These are phyloP conservation scores for Podotricha telesiphe DNA, from an alignment of 2,888 invertebrate species.

Conservation along the genomic window DNA sequence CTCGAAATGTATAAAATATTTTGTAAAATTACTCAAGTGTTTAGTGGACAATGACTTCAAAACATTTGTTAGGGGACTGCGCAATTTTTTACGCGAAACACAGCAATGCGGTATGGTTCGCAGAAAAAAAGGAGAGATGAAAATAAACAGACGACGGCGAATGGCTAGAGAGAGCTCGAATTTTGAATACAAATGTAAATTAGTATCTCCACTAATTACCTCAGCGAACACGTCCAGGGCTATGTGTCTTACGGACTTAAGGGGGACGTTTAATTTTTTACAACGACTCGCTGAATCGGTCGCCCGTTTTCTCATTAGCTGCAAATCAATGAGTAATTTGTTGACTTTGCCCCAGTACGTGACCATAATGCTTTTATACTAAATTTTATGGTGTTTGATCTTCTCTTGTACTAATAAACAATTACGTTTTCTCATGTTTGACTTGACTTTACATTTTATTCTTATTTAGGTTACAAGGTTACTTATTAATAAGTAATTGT, in stretches of 20 bases:
- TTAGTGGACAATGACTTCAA: constrained; percentile 65
- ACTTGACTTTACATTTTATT: constrained; percentile 15
- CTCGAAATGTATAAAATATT: constrained; percentile 31
- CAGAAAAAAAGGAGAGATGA: constrained; percentile 75
- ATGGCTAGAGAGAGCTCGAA: constrained; percentile 81
- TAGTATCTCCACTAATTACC: constrained; percentile 84
- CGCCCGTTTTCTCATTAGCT: constrained; percentile 72
- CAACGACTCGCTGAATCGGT: constrained; percentile 67
- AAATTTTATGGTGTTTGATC: constrained; percentile 35
- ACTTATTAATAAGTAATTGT: not conserved
- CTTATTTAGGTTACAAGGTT: not conserved
- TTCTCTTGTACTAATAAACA: constrained; percentile 18
- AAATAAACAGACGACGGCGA: constrained; percentile 82
- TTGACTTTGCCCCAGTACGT: constrained; percentile 45
- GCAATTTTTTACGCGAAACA: constrained; percentile 82
- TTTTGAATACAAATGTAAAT: constrained; percentile 85
- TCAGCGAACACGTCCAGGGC: constrained; percentile 77
- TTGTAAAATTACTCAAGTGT: constrained; percentile 51
- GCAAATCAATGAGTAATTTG: constrained; percentile 65
- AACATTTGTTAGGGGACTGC: constrained; percentile 75
- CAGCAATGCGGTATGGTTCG: constrained; percentile 81
- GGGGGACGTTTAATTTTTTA: constrained; percentile 73
- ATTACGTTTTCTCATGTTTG: constrained; percentile 16
- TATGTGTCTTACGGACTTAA: constrained; percentile 82
- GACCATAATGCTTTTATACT: constrained; percentile 40